phyloP scores from a whole-genome alignment of 2,113 vertebrate genomes.

The Cinclus cinclus region DNA sequence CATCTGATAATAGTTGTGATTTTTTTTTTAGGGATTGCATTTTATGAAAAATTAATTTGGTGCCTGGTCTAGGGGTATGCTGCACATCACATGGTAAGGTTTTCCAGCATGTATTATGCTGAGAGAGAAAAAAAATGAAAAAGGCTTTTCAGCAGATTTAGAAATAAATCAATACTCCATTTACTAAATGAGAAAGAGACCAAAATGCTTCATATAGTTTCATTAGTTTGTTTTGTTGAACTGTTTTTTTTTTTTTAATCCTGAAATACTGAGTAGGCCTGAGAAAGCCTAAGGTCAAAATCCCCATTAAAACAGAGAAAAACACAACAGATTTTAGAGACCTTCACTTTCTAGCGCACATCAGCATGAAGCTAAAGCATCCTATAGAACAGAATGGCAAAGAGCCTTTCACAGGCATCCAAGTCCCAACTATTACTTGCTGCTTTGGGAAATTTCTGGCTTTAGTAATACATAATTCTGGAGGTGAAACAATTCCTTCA shows the following conservation, averaged over 20 bases:
- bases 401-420: neutral
- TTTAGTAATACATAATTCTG: neutral
- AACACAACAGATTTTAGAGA: neutral
- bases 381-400: neutral
- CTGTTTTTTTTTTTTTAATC: neutral
- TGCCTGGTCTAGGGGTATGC: neutral
- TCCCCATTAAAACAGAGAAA: neutral
- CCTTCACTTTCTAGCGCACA: neutral
- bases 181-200: neutral
- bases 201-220: neutral
- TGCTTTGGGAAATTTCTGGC: neutral
- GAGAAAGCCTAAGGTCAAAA: constrained; percentile 5
- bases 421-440: neutral
- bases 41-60: neutral
- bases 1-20: neutral
- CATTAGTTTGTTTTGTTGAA: neutral
- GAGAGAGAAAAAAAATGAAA: neutral
- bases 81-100: neutral
- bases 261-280: neutral
- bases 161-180: neutral
- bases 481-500: neutral
- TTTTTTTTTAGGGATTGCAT: neutral
- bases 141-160: neutral
- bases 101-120: neutral
- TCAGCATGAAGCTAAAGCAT: neutral